phyloP scores from a whole-genome alignment of 2,797 vertebrate genomes.

The Lithobates sylvaticus region DNA sequence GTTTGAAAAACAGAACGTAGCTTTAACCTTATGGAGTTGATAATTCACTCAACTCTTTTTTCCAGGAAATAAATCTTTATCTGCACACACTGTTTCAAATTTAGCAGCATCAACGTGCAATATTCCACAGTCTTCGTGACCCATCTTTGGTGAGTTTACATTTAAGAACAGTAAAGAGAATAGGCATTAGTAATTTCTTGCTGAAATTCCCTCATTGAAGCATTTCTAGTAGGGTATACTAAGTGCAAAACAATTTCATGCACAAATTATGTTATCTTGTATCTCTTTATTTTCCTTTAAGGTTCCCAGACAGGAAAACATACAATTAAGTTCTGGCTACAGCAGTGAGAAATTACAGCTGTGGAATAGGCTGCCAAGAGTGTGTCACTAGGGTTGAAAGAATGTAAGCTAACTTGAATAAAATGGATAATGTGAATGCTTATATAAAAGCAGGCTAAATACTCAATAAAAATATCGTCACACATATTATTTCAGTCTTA shows the following conservation, averaged over 20 bases:
- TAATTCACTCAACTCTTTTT: not conserved
- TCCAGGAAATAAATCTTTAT: not conserved
- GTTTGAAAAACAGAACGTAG: not conserved
- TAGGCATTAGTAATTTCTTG: constrained; percentile 3
- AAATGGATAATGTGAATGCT: constrained; percentile 22
- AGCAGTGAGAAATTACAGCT: constrained; percentile 55
- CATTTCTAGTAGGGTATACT: not conserved
- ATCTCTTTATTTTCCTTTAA: constrained; percentile 36
- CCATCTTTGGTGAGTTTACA: not conserved
- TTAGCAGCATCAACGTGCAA: not conserved
- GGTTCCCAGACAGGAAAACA: constrained; percentile 52
- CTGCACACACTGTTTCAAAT: not conserved
- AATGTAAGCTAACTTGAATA: constrained; percentile 32
- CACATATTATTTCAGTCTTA: not conserved
- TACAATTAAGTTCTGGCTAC: constrained; percentile 51
- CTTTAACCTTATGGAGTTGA: not conserved
- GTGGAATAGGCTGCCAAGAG: constrained; percentile 45
- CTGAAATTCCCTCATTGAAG: not conserved
- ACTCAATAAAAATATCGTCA: not conserved
- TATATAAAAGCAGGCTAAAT: not conserved
- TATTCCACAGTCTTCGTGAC: not conserved
- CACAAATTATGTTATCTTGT: constrained; percentile 49
- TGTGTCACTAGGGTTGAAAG: constrained; percentile 42
- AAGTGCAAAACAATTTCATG: constrained; percentile 28
- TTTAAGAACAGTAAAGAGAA: not conserved